These are phyloP conservation scores for Paracyclopina nana DNA, from an alignment of 1,140 invertebrate species.

Conservation along the genomic window DNA sequence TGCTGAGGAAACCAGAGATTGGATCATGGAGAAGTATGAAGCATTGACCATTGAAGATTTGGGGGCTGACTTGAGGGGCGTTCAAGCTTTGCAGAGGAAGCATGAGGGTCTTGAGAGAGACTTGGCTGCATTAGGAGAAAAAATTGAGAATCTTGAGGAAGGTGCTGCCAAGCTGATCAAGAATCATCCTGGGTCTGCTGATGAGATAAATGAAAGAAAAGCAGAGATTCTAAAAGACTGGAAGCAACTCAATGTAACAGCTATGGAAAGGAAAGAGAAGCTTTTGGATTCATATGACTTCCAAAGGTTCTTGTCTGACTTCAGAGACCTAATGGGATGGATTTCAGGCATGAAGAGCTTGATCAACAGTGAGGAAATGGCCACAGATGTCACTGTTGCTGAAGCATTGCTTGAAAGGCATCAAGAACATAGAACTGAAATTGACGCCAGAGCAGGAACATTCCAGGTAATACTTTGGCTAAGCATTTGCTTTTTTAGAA, in stretches of 20 bases:
- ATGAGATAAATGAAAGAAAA: constrained; percentile 91
- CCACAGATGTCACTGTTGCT: constrained; percentile 95
- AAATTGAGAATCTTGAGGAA: constrained; percentile 90
- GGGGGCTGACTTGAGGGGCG: constrained; percentile 83
- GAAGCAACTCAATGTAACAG: constrained; percentile 84
- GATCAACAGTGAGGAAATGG: constrained; percentile 92
- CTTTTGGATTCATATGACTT: constrained; percentile 92
- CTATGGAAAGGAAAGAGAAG: constrained; percentile 90
- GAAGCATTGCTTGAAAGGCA: constrained; percentile 97
- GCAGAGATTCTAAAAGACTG: constrained; percentile 96
- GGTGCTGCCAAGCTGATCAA: constrained; percentile 84
- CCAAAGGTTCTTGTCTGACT: constrained; percentile 91
- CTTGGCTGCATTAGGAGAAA: constrained; percentile 86
- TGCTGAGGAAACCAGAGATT: constrained; percentile 96
- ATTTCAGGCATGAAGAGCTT: constrained; percentile 96
- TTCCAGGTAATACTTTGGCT: too few species aligned
- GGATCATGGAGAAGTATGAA: constrained; percentile 96
- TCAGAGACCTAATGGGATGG: constrained; percentile 94
- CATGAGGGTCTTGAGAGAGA: constrained; percentile 95
- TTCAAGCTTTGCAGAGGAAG: constrained; percentile 90
- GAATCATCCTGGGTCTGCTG: constrained; percentile 89
- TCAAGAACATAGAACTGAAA: constrained; percentile 96
- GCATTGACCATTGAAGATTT: constrained; percentile 87
- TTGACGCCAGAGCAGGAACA: constrained; percentile 87
- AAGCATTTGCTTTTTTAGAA: too few species aligned